These are phyloP conservation scores for Otolemur garnettii DNA, from an alignment of 2,113 vertebrate genomes.

Conservation along the genomic window DNA sequence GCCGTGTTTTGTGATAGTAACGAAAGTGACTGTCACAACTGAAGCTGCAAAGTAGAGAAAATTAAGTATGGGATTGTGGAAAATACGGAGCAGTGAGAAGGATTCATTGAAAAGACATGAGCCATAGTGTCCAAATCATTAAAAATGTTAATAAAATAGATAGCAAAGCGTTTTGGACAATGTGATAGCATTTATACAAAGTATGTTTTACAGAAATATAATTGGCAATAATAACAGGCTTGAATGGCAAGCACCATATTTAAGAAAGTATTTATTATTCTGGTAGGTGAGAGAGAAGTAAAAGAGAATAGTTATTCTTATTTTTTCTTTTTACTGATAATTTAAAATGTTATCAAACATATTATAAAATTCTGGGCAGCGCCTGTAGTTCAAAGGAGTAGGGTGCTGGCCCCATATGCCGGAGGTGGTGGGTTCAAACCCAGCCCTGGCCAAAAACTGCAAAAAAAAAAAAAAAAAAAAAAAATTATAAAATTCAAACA, in stretches of 20 bases:
- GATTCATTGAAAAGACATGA: neutral
- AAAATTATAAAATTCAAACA: neutral
- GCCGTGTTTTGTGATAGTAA: neutral
- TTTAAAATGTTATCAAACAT: neutral
- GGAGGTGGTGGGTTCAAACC: no score
- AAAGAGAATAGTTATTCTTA: neutral
- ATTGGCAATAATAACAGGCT: neutral
- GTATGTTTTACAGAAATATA: neutral
- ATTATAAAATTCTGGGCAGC: no score
- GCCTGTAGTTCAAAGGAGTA: no score
- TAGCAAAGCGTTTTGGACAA: neutral
- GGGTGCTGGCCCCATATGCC: no score
- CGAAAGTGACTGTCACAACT: neutral
- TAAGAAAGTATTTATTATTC: neutral
- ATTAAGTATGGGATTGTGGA: neutral
- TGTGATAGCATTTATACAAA: neutral
- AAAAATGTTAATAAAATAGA: neutral
- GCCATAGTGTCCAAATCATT: neutral
- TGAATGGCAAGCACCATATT: neutral
- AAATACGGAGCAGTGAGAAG: neutral
- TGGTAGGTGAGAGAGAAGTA: neutral
- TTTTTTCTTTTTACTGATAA: neutral
- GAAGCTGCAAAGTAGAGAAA: conserved; percentile 27
- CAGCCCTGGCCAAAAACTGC: no score
- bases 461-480: neutral